These are phyloP conservation scores for Coleophora flavipennella DNA, from an alignment of 2,888 invertebrate genomes.

Conservation along the genomic window DNA sequence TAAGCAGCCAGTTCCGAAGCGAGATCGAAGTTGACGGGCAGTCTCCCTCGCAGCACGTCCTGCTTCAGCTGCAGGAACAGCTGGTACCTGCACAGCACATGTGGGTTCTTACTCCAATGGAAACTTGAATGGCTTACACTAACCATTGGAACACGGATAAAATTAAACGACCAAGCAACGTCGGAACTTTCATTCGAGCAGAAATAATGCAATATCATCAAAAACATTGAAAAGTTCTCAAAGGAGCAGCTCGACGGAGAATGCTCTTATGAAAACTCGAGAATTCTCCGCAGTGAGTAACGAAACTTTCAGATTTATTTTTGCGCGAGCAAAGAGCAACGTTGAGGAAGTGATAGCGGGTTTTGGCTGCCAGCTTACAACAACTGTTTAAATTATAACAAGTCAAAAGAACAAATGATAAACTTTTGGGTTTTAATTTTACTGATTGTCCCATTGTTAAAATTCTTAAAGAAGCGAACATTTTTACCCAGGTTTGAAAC, in stretches of 20 bases:
- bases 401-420: slow-evolving; percentile 31
- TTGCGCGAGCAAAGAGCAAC: slow-evolving; percentile 27
- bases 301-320: slow-evolving; percentile 23
- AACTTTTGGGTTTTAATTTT: slow-evolving; percentile 33
- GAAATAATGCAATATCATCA: slow-evolving; percentile 16
- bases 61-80: slow-evolving; percentile 97
- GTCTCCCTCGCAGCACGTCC: slow-evolving; percentile 93
- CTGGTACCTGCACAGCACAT: slow-evolving; percentile 82
- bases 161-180: background rate
- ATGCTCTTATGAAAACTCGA: slow-evolving; percentile 12
- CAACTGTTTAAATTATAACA: too few relatives aligned
- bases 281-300: slow-evolving; percentile 13
- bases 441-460: slow-evolving; percentile 41
- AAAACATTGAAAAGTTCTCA: slow-evolving; percentile 15
- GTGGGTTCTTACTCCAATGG: too few relatives aligned
- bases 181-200: background rate
- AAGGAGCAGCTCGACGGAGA: slow-evolving; percentile 14
- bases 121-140: too few relatives aligned
- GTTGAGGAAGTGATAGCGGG: slow-evolving; percentile 27
- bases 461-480: slow-evolving; percentile 29
- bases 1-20: slow-evolving; percentile 93
- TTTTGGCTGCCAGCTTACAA: slow-evolving; percentile 16
- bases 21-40: slow-evolving; percentile 92
- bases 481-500: too few relatives aligned
- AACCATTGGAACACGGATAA: background rate